Base-by-base conservation (phyloP, 2,113 vertebrate species). In the Neoarius graeffei region DNA sequence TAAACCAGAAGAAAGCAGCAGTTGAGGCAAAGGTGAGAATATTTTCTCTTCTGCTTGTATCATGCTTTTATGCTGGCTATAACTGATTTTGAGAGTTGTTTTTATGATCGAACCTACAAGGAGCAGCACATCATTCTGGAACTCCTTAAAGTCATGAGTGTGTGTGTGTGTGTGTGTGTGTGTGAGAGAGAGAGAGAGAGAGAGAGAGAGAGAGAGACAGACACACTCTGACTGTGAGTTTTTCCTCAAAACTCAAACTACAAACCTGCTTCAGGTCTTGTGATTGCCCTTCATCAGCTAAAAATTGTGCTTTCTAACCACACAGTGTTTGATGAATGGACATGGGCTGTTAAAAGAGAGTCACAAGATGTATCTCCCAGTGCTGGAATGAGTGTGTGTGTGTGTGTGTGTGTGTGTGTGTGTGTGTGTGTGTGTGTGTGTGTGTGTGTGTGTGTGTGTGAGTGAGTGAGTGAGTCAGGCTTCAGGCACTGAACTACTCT, bases 361-460 rank as follows among this genome's bases (percentile, higher is more conserved):
- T 95, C 95, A 95, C 93, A 93, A 93, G 92, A 92, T 90, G 66
- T 85, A 88, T 85, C 87, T 52, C 84, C 90, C 91, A 93, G 81
- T 91, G 67, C 89, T 79, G 86, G 89, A 88, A 56, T 83, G 9
- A 86, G 86, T 83, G 84, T 88, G 85, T 85, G 9, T 85, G 23
- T 90, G n/a, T 88, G 88, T 19, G 35, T 35, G 85, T 88, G 85
- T 85, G 13, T 86, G 30, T 89, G 27, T 88, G 27, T 71, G 11
- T 35, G 67, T 0, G 9, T 0, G 9, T 50, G 73, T 23, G 19
- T n/a, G n/a, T n/a, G n/a, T n/a, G n/a, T n/a, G 86, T 83, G 84
- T 88, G 85, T 85, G 9, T 85, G 23, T 90, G n/a, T 88, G 88
- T 19, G 35, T 35, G 85, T 88, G 85, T 85, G 13, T 86, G 30